Percentiles rank a stretch among this genome's conserved stretches.
phyloP scores from a whole-genome alignment of 2,113 vertebrate genomes.

The Stigmatopora argus region DNA sequence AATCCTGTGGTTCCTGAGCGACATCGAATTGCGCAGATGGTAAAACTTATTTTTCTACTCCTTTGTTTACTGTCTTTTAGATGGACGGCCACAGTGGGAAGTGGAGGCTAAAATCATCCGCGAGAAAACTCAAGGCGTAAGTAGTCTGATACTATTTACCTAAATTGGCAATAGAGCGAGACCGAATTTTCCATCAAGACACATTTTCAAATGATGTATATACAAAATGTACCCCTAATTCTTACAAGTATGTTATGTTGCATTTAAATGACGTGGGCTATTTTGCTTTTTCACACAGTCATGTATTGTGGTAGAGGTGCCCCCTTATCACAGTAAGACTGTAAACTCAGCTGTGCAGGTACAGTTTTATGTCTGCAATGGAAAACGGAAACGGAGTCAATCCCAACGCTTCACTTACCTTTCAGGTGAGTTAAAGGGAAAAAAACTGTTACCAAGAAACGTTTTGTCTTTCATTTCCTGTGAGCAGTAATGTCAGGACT shows the following conservation, averaged over 20 bases:
- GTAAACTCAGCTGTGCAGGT: conserved; percentile 88
- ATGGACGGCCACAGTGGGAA: conserved; percentile 97
- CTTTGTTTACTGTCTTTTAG: conserved; percentile 59
- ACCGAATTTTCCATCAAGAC: not conserved
- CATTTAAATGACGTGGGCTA: not conserved
- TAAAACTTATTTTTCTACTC: conserved; percentile 11
- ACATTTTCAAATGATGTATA: not conserved
- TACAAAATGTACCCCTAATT: not conserved
- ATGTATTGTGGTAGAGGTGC: conserved; percentile 88
- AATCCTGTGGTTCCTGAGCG: conserved; percentile 29
- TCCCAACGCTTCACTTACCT: conserved; percentile 95
- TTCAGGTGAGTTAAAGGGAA: conserved; percentile 76
- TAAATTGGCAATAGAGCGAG: not conserved
- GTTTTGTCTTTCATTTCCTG: too few relatives aligned
- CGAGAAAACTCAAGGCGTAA: conserved; percentile 94
- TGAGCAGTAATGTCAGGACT: too few relatives aligned
- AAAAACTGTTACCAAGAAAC: not conserved
- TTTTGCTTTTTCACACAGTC: conserved; percentile 62
- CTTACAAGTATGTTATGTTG: not conserved
- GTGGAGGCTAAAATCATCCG: conserved; percentile 93
- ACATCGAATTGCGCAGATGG: conserved; percentile 25
- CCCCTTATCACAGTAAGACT: conserved; percentile 93
- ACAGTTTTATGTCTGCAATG: conserved; percentile 97
- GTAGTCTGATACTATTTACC: conserved; percentile 37
- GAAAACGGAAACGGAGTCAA: conserved; percentile 97